Base-by-base conservation (phyloP, 2,888 invertebrate species). In the Drosophila melanosoma region DNA sequence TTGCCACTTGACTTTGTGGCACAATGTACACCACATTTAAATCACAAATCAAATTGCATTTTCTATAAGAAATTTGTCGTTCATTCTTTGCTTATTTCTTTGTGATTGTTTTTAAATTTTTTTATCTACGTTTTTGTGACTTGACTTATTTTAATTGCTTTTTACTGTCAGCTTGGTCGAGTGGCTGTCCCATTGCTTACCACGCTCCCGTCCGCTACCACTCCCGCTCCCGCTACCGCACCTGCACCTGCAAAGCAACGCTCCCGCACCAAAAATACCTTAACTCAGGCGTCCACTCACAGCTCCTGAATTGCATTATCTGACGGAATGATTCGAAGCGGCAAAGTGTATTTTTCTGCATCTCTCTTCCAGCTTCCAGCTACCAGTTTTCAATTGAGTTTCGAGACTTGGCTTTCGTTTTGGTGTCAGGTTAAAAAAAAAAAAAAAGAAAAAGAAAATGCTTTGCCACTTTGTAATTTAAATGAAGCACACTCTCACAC, bases 91-190 rank as follows among this genome's bases (percentile, higher is more conserved):
- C 32, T 26, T n/a, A 7, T 32, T 48, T 12, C 48, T 38, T 45
- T 48, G 36, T 33, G 32, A 33, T 26, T 15, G 12, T 36, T 32
- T 48, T 48, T 36, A 17, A n/a, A 57, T 20, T 57, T 38, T 38
- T 0, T 32, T 23, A 29, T 32, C 11, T 58, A 45, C 45, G 67
- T 70, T 74, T 63, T 52, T 33, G 51, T 59, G 64, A 69, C 74
- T 69, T 77, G 81, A 78, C 76, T 79, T 76, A 69, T 70, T 76
- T 86, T 88, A 88, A 85, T 85, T 85, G 89, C 71, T 72, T 88
- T 85, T 88, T 87, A 72, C 76, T 85, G 87, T 83, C 72, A 36
- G 67, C 86, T 81, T 68, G 86, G 88, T 85, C 63, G 73, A 69
- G 56, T 62, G 71, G 40, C 51, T 62, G 59, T 63, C 79, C 58